These are phyloP conservation scores for Megalops atlanticus DNA, from an alignment of 2,113 vertebrate species.

Conservation along the genomic window DNA sequence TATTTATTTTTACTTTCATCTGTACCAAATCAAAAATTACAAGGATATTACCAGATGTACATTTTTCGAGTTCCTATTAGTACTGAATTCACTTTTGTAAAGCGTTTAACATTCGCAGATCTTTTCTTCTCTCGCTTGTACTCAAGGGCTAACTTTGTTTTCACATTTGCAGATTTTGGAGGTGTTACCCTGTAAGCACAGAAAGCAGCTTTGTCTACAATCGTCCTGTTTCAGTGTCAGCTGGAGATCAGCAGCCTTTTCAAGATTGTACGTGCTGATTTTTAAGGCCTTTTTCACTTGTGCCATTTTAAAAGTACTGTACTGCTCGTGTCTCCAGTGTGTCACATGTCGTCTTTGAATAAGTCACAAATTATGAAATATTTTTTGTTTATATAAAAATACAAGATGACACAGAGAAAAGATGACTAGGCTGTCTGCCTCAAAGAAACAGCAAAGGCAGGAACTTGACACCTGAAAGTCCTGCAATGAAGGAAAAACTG, in stretches of 20 bases:
- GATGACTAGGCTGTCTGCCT: neutral
- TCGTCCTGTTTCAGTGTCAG: slow-evolving; percentile 29
- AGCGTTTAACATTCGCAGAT: slow-evolving; percentile 5
- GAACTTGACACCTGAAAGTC: neutral
- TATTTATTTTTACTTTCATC: slow-evolving; percentile 14
- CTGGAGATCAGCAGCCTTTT: slow-evolving; percentile 32
- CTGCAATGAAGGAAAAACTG: slow-evolving; percentile 10
- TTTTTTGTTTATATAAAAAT: neutral
- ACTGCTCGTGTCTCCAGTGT: neutral
- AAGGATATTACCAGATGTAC: neutral
- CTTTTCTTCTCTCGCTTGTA: neutral
- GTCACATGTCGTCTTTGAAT: neutral
- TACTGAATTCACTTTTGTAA: neutral
- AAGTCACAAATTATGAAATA: neutral
- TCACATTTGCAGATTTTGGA: slow-evolving; percentile 4
- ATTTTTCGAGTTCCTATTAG: slow-evolving; percentile 1
- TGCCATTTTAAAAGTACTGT: slow-evolving; percentile 42
- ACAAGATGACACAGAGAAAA: neutral
- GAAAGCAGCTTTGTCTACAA: slow-evolving; percentile 3
- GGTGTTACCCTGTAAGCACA: neutral
- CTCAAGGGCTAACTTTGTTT: slow-evolving; percentile 12
- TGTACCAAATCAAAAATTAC: slow-evolving; percentile 1
- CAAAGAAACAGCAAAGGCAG: neutral
- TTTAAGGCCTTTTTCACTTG: slow-evolving; percentile 49
- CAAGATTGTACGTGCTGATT: slow-evolving; percentile 46